Evolutionary conservation across 2,888 invertebrate species (phyloP).

Genomic region (Heliconius aoede): DNA sequence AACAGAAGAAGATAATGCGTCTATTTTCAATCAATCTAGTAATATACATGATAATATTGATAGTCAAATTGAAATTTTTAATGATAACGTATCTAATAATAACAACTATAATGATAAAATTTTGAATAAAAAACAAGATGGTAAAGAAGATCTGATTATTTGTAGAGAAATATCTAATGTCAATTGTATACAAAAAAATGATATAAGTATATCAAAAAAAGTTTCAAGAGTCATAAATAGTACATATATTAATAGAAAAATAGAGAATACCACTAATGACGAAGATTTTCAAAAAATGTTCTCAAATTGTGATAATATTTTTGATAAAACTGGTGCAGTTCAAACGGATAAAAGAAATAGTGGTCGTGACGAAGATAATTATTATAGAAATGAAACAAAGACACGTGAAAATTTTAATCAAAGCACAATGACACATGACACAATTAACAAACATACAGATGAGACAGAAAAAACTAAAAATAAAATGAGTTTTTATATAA

Average conservation of each 20-base stretch:
- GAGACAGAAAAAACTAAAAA: constrained; percentile 56
- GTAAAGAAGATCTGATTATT: background rate
- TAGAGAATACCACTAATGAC: background rate
- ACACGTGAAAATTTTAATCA: background rate
- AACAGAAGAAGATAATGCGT: constrained; percentile 24
- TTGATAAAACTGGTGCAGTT: background rate
- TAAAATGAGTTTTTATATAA: constrained; percentile 53
- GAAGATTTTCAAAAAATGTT: background rate
- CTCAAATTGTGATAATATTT: background rate
- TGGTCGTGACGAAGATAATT: background rate
- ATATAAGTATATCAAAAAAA: background rate
- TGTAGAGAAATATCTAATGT: constrained; percentile 11
- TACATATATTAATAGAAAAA: background rate
- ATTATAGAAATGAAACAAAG: background rate
- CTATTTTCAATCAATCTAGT: constrained; percentile 10
- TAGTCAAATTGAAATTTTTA: background rate
- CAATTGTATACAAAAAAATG: background rate
- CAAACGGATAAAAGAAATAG: background rate
- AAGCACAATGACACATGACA: background rate
- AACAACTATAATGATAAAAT: background rate
- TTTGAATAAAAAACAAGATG: background rate
- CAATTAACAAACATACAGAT: constrained; percentile 29
- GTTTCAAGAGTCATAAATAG: background rate
- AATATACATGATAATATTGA: background rate
- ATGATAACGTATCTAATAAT: background rate